Evolutionary conservation across 2,888 invertebrate species (phyloP), one percentile per base, ranked within the genome.

Genomic region (Morpho deidamia): DNA sequence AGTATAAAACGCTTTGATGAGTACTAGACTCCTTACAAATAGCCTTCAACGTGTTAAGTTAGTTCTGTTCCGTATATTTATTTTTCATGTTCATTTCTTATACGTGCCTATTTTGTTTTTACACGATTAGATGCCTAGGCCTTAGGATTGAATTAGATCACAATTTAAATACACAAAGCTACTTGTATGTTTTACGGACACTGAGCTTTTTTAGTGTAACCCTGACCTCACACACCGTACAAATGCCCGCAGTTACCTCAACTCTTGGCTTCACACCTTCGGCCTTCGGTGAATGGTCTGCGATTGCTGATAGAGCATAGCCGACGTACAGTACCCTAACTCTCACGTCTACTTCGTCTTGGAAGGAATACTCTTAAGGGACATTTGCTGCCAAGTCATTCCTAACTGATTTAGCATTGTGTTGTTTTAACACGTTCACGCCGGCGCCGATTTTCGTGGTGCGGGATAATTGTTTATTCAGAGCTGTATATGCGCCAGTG

Each of bases 161-260:
- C 86, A 75, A 83, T 80, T 83, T 86, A 86, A 83, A 84, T 76
- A 88, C 87, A 88, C 87, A 74, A 81, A 85, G 88, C 89, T 88
- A 76, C 70, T 72, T 86, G 84, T 87, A 83, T 87, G 87, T 89
- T 88, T 83, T 84, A 88, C 86, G 70, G 75, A 89, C 89, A 88
- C 88, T 77, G 71, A 86, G 89, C 89, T 88, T 89, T 88, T 83
- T 87, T 89, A 88, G 89, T 80, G 79, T 82, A 88, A 85, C 86
- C 88, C 89, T 84, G 83, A 88, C 85, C 82, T 82, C 78, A 89
- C 81, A 88, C 88, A 39, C 81, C 85, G 81, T 83, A 87, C 88
- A 89, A 81, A 85, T 88, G 88, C 88, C 88, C 88, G 88, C 88
- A 89, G 88, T 88, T 88, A 88, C 88, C 87, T 84, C 74, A 85